Evolutionary conservation across 2,113 vertebrate genomes (phyloP), one percentile per base, ranked within the genome.

Genomic region (Pycnonotus jocosus): DNA sequence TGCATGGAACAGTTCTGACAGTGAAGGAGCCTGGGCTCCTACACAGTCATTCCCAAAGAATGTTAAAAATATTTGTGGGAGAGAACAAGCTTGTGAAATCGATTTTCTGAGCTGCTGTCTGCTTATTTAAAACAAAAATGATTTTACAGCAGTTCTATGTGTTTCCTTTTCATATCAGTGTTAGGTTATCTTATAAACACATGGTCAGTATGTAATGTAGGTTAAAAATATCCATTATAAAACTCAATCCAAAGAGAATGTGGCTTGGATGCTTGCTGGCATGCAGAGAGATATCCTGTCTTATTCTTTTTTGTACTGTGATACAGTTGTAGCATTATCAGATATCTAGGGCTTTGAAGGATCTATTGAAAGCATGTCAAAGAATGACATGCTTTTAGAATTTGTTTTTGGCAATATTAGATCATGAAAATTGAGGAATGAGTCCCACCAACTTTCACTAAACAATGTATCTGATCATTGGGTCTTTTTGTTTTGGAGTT

Each of bases 161-260:
- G 54, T 71, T 88, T 88, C 37, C 38, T 88, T 95, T 94, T 66
- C 70, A 37, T 80, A 93, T 91, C 85, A 78, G 3, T 16, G 30
- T 50, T 83, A 77, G 33, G 79, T 94, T 92, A 95, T 90, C 91
- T 90, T 91, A 81, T 48, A 94, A 92, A 92, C 38, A 95, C 47
- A 82, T 80, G 51, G 80, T 80, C 38, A 42, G 58, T 73, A 84
- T 5, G 5, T 66, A 81, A 80, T 85, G 44, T 68, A 81, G 87
- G 58, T 76, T 81, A 54, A 93, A 91, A 95, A 78, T 50, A 92
- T 69, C 33, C 27, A 72, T 82, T 92, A 50, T 82, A 90, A 82
- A 88, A 88, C 73, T 77, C 2, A 2, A 58, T 77, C 25, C 50
- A 73, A 84, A 85, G 70, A 73, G 64, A 96, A 94, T 86, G 70